Base-by-base conservation (phyloP, 2,113 vertebrate species). In the Crotalus helleri region DNA sequence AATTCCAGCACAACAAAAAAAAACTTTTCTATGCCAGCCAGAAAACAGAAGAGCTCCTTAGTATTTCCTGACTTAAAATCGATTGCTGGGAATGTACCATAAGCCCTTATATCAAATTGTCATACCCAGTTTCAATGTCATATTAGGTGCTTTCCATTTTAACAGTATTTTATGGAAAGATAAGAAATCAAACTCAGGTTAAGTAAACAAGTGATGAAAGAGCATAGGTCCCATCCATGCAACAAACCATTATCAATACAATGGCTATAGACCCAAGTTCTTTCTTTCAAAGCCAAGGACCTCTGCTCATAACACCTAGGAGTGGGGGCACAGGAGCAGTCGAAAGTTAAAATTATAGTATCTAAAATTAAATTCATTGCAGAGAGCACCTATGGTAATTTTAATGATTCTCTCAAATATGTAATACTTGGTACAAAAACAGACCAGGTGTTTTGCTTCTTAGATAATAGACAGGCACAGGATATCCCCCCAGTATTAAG, bases 381-480 rank as follows among this genome's bases (percentile, higher is more conserved):
- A 93, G 81, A 58, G 46, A n/a, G 86, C 13, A 33, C 39, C 61
- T 61, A 21, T n/a, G n/a, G 44, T 61, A 85, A 90, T 85, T 89
- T 51, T 51, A 85, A 13, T 33, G 44, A 59, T 8, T 87, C 69
- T 44, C 33, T 44, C 88, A 33, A 92, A 61, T 87, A 64, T n/a
- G 23, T 85, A 51, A 51, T 59, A 89, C 53, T 51, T 33, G 39
- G 54, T 85, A 15, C 85, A 85, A 53, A 49, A 87, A 51, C 49
- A 87, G 57, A 64, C 46, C 81, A 64, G 54, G n/a, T 55, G 51
- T 87, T 81, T 90, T 85, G 44, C 55, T 93, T 90, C 54, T 61
- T 90, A 89, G 69, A 54, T 90, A 69, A n/a, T 24, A 90, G 33
- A 86, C 17, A 87, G 57, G 81, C 89, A 93, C 58, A 88, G 26